phyloP scores from a whole-genome alignment of 2,797 vertebrate species.

The Carduelis carduelis region DNA sequence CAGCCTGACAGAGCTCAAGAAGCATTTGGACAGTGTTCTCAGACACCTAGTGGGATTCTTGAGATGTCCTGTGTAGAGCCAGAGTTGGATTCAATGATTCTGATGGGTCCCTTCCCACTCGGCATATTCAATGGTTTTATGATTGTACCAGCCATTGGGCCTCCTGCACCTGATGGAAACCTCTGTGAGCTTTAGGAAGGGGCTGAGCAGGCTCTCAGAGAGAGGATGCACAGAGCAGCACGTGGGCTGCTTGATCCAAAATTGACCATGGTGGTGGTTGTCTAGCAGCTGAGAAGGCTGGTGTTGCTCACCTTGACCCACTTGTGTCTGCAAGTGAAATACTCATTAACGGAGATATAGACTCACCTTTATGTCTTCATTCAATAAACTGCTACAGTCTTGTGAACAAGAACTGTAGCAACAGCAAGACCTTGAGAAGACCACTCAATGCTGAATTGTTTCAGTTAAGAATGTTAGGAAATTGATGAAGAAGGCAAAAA shows the following conservation, averaged over 20 bases:
- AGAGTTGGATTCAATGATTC: neutral
- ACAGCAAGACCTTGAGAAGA: neutral
- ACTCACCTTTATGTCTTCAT: neutral
- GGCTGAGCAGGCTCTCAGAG: neutral
- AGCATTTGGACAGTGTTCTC: neutral
- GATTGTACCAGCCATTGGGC: neutral
- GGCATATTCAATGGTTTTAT: neutral
- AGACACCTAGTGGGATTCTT: neutral
- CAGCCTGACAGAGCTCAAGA: neutral
- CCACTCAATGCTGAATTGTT: fast-evolving
- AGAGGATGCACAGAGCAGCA: too few species aligned
- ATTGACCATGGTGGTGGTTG: fast-evolving
- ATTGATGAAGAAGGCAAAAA: neutral
- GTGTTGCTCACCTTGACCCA: fast-evolving
- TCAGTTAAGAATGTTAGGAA: neutral
- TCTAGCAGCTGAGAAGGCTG: neutral
- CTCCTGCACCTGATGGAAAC: neutral
- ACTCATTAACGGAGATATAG: neutral
- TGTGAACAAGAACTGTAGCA: neutral
- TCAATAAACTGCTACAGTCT: neutral
- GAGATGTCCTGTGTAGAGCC: neutral
- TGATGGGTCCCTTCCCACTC: neutral
- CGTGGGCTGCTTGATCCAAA: fast-evolving
- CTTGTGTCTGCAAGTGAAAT: fast-evolving
- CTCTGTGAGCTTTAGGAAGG: neutral